Percentiles rank a stretch among this genome's conserved stretches.
Conservation (phyloP, 2,797 vertebrate genomes). For the Acrossocheilus fasciatus region DNA sequence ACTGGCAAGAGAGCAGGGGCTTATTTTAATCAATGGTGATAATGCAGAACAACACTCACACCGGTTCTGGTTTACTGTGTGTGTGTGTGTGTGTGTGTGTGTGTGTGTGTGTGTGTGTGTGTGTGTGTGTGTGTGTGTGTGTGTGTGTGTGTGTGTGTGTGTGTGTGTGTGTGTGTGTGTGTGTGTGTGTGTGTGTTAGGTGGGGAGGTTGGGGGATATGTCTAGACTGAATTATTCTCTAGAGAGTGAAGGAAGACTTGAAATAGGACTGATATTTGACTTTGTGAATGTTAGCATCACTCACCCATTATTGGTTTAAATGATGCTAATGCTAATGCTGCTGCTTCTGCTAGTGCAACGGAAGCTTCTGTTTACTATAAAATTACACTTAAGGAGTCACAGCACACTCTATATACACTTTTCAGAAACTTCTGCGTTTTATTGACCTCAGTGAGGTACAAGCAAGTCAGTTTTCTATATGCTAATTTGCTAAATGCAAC, state of each 20-base stretch:
- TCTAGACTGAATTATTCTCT: slow-evolving; percentile 47
- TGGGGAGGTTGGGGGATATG: not conserved
- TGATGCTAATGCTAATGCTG: slow-evolving; percentile 8
- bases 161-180: not conserved
- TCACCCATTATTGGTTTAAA: not conserved
- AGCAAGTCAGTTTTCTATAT: not conserved
- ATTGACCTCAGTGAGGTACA: not conserved
- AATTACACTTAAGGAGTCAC: not conserved
- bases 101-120: slow-evolving; percentile 7
- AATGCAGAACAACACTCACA: slow-evolving; percentile 39
- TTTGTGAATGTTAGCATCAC: slow-evolving; percentile 10
- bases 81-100: slow-evolving; percentile 2
- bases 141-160: slow-evolving; percentile 10
- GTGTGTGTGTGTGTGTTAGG: slow-evolving; percentile 1
- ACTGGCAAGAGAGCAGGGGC: not conserved
- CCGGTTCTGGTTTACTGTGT: slow-evolving; percentile 25
- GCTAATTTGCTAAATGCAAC: not conserved
- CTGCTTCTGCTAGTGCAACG: not conserved
- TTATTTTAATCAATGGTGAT: slow-evolving; percentile 52
- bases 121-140: not conserved
- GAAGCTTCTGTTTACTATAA: not conserved
- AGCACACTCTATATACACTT: not conserved
- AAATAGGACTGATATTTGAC: slow-evolving; percentile 30
- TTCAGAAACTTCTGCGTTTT: not conserved
- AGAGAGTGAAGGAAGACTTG: slow-evolving; percentile 4